Conservation (phyloP, 2,888 invertebrate genomes). For the Andricus curvator region DNA sequence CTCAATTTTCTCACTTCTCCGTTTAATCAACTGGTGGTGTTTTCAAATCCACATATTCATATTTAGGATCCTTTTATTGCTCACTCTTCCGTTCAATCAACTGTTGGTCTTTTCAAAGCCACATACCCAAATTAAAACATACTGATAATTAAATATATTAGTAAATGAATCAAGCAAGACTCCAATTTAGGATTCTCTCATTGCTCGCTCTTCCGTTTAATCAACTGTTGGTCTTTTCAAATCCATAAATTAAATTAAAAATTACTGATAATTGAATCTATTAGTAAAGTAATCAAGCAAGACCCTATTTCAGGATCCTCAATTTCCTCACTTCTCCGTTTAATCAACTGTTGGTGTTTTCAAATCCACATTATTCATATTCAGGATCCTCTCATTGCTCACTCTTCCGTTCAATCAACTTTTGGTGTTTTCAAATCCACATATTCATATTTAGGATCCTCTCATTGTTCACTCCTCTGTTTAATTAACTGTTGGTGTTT, state of each 20-base stretch:
- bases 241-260: background rate
- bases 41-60: background rate
- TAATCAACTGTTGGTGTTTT: no score
- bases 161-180: no score
- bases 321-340: no score
- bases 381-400: background rate
- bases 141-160: no score
- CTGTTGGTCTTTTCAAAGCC: background rate
- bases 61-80: background rate
- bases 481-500: background rate
- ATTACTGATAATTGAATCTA: conserved; percentile 13
- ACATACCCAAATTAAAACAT: no score
- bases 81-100: background rate
- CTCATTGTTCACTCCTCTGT: background rate
- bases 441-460: background rate
- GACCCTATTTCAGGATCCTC: background rate
- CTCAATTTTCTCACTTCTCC: no score
- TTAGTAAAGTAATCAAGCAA: conserved; percentile 7
- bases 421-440: background rate
- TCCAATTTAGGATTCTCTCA: no score
- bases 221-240: no score
- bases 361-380: background rate
- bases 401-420: background rate
- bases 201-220: no score
- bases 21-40: no score